These are phyloP conservation scores for Austrofundulus limnaeus DNA, from an alignment of 2,113 vertebrate species.

Conservation along the genomic window DNA sequence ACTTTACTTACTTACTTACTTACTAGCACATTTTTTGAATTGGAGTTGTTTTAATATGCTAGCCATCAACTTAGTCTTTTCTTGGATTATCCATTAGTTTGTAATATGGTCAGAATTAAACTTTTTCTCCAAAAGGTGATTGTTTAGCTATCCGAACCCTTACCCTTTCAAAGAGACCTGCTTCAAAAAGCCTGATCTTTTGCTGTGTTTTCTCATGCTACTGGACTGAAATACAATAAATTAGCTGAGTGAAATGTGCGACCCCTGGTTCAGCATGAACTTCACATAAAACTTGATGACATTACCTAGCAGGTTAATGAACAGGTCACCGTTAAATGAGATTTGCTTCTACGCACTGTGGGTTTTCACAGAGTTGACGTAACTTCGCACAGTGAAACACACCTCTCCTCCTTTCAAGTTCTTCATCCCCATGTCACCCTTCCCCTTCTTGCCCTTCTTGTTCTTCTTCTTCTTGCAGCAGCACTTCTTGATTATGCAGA, in stretches of 20 bases:
- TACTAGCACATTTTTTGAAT: too few species aligned
- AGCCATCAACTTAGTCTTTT: too few species aligned
- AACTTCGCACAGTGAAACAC: conserved; percentile 47
- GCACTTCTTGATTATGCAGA: conserved; percentile 99
- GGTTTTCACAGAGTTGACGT: conserved; percentile 12
- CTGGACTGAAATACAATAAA: not conserved
- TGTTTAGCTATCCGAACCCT: too few species aligned
- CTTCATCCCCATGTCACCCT: conserved; percentile 97
- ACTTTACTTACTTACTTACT: too few species aligned
- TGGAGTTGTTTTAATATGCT: too few species aligned
- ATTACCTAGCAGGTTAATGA: conserved; percentile 31
- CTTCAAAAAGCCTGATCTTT: not conserved
- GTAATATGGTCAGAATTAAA: too few species aligned
- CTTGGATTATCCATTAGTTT: too few species aligned
- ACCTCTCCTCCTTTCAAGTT: conserved; percentile 91
- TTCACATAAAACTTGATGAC: conserved; percentile 5
- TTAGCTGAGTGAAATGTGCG: conserved; percentile 1
- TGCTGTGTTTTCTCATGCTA: not conserved
- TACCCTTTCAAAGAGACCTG: too few species aligned
- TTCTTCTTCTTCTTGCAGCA: conserved; percentile 99
- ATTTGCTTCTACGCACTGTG: not conserved
- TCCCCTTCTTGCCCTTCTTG: conserved; percentile 97
- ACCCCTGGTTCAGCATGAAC: conserved; percentile 6
- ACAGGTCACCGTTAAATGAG: conserved; percentile 6
- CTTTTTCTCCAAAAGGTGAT: too few species aligned